Base-by-base conservation (phyloP, 2,888 invertebrate genomes). In the Sarcophaga subvicina region DNA sequence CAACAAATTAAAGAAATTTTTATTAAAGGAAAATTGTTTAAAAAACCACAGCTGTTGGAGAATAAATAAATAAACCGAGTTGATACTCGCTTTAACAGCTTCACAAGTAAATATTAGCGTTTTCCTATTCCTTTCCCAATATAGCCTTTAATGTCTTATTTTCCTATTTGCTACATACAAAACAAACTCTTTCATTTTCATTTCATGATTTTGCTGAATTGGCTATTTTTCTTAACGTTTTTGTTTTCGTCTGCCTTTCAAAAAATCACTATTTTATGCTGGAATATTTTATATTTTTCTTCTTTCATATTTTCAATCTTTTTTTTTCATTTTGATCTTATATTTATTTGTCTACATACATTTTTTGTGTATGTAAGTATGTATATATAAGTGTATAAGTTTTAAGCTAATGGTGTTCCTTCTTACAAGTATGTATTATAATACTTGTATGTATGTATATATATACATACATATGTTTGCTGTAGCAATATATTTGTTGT, bases 51-150 rank as follows among this genome's bases (percentile, higher is more conserved):
- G 25, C 14, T 60, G 8, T 49, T 60, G 66, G 25, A 20, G 59
- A 64, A 22, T 22, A 22, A 70, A 80, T 27, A 75, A 17, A 25
- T 70, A 37, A 45, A 63, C 25, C 6, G 6, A 8, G 37, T 37
- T 59, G 63, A 81, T 63, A 76, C 63, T 37, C n/a, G 45, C 25
- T 59, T 25, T 77, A 71, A 20, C 66, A 66, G 11, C 22, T 22
- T 11, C 47, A 45, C 60, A 83, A 83, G 83, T 83, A 83, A 83
- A 83, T 78, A 78, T 72, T 49, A 47, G 37, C 10, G 37, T 10
- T 37, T 37, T 37, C 8, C 8, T 37, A 37, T 37, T 8, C 6
- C 37, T 37, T 37, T 6, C 37, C 8, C 8, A 37, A 37, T 37
- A 37, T 37, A 37, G 6, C 37, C 8, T 37, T 37, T 37, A 37